phyloP scores from a whole-genome alignment of 2,797 vertebrate genomes.

The Diceros bicornis region DNA sequence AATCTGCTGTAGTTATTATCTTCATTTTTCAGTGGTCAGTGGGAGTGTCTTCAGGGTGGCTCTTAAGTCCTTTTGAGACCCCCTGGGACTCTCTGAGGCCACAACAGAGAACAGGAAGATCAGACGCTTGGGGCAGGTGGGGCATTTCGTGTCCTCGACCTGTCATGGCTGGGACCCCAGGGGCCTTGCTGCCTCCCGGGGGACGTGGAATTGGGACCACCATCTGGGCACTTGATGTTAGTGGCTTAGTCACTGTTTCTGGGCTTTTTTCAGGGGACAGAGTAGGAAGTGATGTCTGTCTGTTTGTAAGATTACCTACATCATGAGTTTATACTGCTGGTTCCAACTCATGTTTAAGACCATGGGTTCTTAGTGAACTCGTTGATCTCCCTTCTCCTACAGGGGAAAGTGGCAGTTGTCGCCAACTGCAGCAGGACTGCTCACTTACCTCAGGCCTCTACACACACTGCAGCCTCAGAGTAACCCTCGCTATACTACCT shows the following conservation, averaged over 20 bases:
- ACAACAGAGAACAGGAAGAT: not conserved
- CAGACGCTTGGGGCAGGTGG: too few species aligned
- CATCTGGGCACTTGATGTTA: not conserved
- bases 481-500: rapidly evolving
- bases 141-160: not conserved
- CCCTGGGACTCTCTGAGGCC: not conserved
- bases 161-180: rapidly evolving
- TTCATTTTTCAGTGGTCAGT: not conserved
- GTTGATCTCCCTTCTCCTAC: not conserved
- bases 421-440: not conserved
- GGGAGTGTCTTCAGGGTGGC: not conserved
- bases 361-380: not conserved
- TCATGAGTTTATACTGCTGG: not conserved
- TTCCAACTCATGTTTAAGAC: not conserved
- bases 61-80: not conserved
- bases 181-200: not conserved
- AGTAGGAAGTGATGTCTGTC: not conserved
- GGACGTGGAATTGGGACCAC: not conserved
- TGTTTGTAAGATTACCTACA: not conserved
- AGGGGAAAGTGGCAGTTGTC: rapidly evolving
- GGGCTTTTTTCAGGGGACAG: not conserved
- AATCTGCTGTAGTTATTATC: not conserved
- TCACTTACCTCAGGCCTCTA: rapidly evolving
- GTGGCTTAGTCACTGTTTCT: not conserved
- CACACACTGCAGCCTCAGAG: not conserved